Evolutionary conservation across 2,113 vertebrate genomes (phyloP).

Genomic region (Odontophorus gujanensis): DNA sequence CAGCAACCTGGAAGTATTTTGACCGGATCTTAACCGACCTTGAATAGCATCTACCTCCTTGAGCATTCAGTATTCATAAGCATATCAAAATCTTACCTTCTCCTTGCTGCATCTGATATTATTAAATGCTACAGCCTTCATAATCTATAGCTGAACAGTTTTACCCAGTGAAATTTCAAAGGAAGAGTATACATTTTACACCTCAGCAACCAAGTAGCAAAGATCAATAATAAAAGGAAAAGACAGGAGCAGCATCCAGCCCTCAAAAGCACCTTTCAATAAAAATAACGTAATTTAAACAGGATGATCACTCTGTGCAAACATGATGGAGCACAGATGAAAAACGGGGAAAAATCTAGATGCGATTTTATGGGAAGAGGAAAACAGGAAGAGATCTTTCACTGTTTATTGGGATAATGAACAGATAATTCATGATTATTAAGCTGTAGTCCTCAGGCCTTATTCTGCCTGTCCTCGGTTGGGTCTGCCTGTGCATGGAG

Average conservation of each 20-base stretch:
- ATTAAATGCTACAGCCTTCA: constrained; percentile 58
- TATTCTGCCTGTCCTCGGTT: neutral
- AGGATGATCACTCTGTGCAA: constrained; percentile 53
- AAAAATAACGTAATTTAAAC: constrained; percentile 62
- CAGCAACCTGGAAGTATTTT: constrained; percentile 18
- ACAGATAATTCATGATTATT: constrained; percentile 63
- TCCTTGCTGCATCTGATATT: constrained; percentile 20
- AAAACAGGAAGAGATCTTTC: constrained; percentile 58
- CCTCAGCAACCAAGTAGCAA: constrained; percentile 23
- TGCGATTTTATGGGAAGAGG: constrained; percentile 38
- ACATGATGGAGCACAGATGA: constrained; percentile 61
- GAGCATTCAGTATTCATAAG: constrained; percentile 50
- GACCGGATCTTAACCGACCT: constrained; percentile 24
- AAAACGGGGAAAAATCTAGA: constrained; percentile 58
- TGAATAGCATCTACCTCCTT: constrained; percentile 17
- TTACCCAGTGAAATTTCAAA: constrained; percentile 49
- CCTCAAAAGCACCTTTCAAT: constrained; percentile 62
- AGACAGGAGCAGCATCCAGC: neutral
- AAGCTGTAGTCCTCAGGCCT: constrained; percentile 32
- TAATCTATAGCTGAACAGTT: constrained; percentile 46
- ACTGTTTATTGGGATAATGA: constrained; percentile 65
- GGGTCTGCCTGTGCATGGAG: neutral
- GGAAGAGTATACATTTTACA: constrained; percentile 44
- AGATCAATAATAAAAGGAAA: constrained; percentile 58
- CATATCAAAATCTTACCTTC: constrained; percentile 53